These are phyloP conservation scores for Drosophila ercepeae DNA, from an alignment of 1,140 invertebrate genomes.

Conservation along the genomic window DNA sequence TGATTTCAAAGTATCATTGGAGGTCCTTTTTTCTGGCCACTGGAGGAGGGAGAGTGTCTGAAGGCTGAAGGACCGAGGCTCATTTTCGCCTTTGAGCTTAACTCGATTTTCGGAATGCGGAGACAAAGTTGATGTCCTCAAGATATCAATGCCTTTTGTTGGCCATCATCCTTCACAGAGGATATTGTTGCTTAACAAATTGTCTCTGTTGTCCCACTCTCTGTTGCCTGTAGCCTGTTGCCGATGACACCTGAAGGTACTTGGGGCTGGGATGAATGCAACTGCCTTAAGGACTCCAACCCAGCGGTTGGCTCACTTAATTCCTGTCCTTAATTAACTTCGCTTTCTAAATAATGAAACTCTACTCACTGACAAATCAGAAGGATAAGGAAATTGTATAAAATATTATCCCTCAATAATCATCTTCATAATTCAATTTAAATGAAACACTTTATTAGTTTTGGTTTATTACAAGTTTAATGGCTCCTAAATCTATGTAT, in stretches of 20 bases:
- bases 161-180: slow-evolving; percentile 5
- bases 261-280: slow-evolving; percentile 17
- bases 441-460: not conserved
- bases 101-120: slow-evolving; percentile 35
- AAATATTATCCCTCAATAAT: too few species aligned
- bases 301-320: slow-evolving; percentile 4
- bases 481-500: not conserved
- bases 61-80: slow-evolving; percentile 6
- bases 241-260: slow-evolving; percentile 36
- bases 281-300: not conserved
- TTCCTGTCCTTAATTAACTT: slow-evolving; percentile 21
- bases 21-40: slow-evolving; percentile 47
- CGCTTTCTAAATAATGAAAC: too few species aligned
- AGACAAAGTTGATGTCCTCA: slow-evolving; percentile 16
- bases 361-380: not conserved
- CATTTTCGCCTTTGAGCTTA: slow-evolving; percentile 38
- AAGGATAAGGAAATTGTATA: too few species aligned
- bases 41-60: not conserved
- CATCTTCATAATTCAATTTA: too few species aligned
- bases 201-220: slow-evolving; percentile 2
- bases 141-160: slow-evolving; percentile 49
- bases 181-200: slow-evolving; percentile 24
- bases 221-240: slow-evolving; percentile 4
- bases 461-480: not conserved
- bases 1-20: slow-evolving; percentile 81